phyloP scores from a whole-genome alignment of 1,140 invertebrate species.

The Trichogramma pretiosum region DNA sequence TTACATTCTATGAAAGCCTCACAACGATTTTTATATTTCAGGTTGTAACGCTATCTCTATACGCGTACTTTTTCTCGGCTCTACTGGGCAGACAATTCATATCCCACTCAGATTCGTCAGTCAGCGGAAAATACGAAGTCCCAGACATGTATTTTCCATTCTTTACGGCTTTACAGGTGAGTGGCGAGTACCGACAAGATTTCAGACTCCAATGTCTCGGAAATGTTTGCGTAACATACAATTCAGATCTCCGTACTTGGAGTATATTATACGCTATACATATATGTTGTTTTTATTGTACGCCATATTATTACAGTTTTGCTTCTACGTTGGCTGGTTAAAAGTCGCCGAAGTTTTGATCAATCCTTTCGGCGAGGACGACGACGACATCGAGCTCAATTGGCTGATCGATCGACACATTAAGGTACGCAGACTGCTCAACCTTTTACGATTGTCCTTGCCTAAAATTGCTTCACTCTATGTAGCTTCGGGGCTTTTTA shows the following conservation, averaged over 20 bases:
- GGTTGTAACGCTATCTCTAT: slow-evolving; percentile 86
- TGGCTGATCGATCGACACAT: slow-evolving; percentile 84
- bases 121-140: slow-evolving; percentile 54
- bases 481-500: too few relatives aligned
- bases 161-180: slow-evolving; percentile 82
- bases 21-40: too few relatives aligned
- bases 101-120: slow-evolving; percentile 36
- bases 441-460: too few relatives aligned
- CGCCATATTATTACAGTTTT: slow-evolving; percentile 59
- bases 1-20: too few relatives aligned
- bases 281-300: slow-evolving; percentile 1
- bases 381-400: slow-evolving; percentile 88
- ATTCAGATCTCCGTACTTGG: too few relatives aligned
- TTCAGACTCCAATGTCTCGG: too few relatives aligned
- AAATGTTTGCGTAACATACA: too few relatives aligned
- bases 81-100: slow-evolving; percentile 77
- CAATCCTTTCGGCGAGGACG: slow-evolving; percentile 89
- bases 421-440: slow-evolving; percentile 61
- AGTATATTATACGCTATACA: too few relatives aligned
- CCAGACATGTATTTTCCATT: slow-evolving; percentile 88
- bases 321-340: slow-evolving; percentile 94
- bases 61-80: slow-evolving; percentile 85
- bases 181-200: too few relatives aligned
- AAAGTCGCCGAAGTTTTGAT: slow-evolving; percentile 89
- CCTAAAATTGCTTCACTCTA: too few relatives aligned